Conservation (phyloP, 2,797 vertebrate species). For the Psittacula derbiana region DNA sequence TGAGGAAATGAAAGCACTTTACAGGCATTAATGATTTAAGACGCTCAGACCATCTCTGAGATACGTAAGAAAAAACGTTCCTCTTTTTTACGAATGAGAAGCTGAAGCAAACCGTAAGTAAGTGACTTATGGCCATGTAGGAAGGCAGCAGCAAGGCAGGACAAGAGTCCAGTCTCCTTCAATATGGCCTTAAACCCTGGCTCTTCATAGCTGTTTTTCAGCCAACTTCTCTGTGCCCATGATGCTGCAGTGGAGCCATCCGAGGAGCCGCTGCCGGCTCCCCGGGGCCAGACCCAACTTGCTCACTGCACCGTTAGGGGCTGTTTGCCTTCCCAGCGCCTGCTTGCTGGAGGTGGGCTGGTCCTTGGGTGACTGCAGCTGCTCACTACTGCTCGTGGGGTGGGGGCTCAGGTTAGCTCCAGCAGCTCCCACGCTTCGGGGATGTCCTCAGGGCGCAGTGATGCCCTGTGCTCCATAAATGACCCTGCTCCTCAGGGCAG, state of each 20-base stretch:
- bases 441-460: accelerated
- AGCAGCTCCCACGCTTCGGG: not conserved
- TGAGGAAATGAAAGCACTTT: constrained; percentile 51
- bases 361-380: not conserved
- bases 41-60: not conserved
- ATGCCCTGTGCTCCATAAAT: accelerated
- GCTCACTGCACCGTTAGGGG: not conserved
- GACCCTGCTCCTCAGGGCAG: not conserved
- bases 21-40: constrained; percentile 35
- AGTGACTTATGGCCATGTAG: not conserved
- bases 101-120: not conserved
- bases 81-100: not conserved
- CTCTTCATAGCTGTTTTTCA: not conserved
- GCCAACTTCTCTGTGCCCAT: not conserved
- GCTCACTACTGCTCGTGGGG: accelerated
- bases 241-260: not conserved
- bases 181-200: accelerated
- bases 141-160: not conserved
- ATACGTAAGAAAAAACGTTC: not conserved
- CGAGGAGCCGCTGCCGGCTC: not conserved
- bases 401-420: not conserved
- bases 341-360: accelerated
- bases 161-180: not conserved
- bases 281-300: not conserved
- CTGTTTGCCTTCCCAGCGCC: not conserved